Evolutionary conservation across 30 jellyfish, hydroid and myxozoan species (phyloP), one percentile per base, ranked within the genome.

Genomic region (Aurelia sp.): DNA sequence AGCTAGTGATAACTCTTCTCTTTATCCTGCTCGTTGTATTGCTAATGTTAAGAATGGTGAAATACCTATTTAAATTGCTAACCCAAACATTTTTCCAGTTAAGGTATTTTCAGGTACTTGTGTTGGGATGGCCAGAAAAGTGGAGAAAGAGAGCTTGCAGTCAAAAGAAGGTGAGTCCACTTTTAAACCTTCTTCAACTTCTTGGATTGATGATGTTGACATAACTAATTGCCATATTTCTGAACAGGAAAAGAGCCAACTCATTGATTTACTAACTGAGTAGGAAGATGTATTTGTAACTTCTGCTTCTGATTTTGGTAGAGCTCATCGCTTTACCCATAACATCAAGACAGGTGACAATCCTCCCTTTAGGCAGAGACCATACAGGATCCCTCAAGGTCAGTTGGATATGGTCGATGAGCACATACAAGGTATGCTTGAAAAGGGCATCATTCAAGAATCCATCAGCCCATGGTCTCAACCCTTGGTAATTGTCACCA

Each of bases 21-120:
- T n/a, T n/a, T n/a, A n/a, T n/a, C n/a, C n/a, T n/a, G n/a, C n/a
- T n/a, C n/a, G n/a, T n/a, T n/a, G n/a, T n/a, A n/a, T n/a, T n/a
- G n/a, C n/a, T n/a, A n/a, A n/a, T n/a, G n/a, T n/a, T n/a, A n/a
- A n/a, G n/a, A n/a, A n/a, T n/a, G n/a, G n/a, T n/a, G n/a, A n/a
- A n/a, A n/a, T n/a, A n/a, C n/a, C n/a, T n/a, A n/a, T n/a, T n/a
- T n/a, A n/a, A n/a, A n/a, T n/a, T n/a, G n/a, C n/a, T n/a, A n/a
- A n/a, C n/a, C n/a, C n/a, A n/a, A n/a, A n/a, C n/a, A n/a, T n/a
- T n/a, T n/a, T n/a, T n/a, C n/a, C n/a, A n/a, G n/a, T n/a, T n/a
- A n/a, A n/a, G n/a, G 88, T 80, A n/a, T 64, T 63, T 80, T 51
- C 82, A 80, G 90, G 82, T 8, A 80, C 90, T 16, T 80, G 82